Percentiles rank a stretch among this genome's conserved stretches.
These are phyloP conservation scores for Tympanoctomys barrerae DNA, from an alignment of 2,797 vertebrate species.

Conservation along the genomic window DNA sequence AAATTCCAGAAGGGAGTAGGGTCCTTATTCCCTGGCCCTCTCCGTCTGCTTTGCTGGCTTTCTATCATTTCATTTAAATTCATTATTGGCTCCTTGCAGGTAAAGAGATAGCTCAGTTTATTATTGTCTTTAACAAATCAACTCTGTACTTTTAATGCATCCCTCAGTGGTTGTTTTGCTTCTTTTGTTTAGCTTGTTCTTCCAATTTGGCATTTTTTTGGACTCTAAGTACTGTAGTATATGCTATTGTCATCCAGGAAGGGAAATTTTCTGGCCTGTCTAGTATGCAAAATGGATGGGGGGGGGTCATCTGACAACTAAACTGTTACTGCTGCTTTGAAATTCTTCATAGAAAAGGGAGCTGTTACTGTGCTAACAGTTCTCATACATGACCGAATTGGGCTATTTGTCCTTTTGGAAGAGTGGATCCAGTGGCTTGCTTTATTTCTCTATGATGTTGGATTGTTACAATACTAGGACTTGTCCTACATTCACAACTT, in stretches of 20 bases:
- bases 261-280: background rate
- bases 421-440: constrained; percentile 5
- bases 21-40: constrained; percentile 53
- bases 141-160: background rate
- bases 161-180: background rate
- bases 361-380: constrained; percentile 28
- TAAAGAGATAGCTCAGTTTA: constrained; percentile 63
- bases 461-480: constrained; percentile 61
- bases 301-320: constrained; percentile 46
- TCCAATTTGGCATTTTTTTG: background rate
- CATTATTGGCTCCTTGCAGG: background rate
- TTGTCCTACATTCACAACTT: constrained; percentile 57
- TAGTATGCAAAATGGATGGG: constrained; percentile 45
- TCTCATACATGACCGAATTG: constrained; percentile 34
- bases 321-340: constrained; percentile 78
- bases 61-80: constrained; percentile 58
- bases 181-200: background rate
- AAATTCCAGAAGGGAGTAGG: constrained; percentile 53
- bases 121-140: constrained; percentile 60
- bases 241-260: constrained; percentile 62
- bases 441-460: constrained; percentile 65
- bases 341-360: constrained; percentile 75
- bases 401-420: constrained; percentile 38
- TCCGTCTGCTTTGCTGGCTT: constrained; percentile 58
- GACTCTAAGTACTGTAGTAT: background rate